Evolutionary conservation across 2,888 invertebrate species (phyloP), one percentile per base, ranked within the genome.

Genomic region (Rhagophthalmus giganteus): DNA sequence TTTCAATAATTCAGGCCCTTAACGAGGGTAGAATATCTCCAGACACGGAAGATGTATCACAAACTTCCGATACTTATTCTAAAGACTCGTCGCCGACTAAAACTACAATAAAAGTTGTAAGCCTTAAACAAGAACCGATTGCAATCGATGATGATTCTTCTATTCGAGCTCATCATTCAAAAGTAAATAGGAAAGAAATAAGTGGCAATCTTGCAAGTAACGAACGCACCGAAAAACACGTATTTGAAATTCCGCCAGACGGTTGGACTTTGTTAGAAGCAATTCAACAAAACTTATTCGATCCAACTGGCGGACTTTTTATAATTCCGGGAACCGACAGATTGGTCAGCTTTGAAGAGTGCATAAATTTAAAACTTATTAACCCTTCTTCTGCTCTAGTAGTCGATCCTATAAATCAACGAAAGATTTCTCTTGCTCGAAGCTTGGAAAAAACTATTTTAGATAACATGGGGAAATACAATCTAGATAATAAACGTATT

Each of bases 211-310:
- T 47, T 14, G 8, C 28, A 16, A 37, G 27, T 45, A 38, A 34
- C 57, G 44, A 35, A 70, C 77, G 1, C 77, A 59, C 69, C 7
- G 86, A 86, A 65, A 83, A 83, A 66, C 85, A 86, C 66, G 81
- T 85, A 0, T 82, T 88, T 61, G 90, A 93, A 65, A 72, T 94
- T 16, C 94, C 94, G 0, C 79, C 82, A 8, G 88, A 87, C 49
- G 93, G 94, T 2, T 93, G 92, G 89, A 81, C 82, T 46, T 78
- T 96, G 1, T 79, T 82, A 41, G 89, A 93, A 64, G 94, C 94
- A 1, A 91, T 96, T 56, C 80, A 87, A 27, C 85, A 87, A 67
- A 86, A 85, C 42, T 74, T 92, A 2, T 90, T 95, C 62, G 89
- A 96, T 73, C 87, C 94, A 1, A 77, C 82, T 0, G 85, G 84